phyloP scores from a whole-genome alignment of 2,113 vertebrate species.

The Haemorhous mexicanus region DNA sequence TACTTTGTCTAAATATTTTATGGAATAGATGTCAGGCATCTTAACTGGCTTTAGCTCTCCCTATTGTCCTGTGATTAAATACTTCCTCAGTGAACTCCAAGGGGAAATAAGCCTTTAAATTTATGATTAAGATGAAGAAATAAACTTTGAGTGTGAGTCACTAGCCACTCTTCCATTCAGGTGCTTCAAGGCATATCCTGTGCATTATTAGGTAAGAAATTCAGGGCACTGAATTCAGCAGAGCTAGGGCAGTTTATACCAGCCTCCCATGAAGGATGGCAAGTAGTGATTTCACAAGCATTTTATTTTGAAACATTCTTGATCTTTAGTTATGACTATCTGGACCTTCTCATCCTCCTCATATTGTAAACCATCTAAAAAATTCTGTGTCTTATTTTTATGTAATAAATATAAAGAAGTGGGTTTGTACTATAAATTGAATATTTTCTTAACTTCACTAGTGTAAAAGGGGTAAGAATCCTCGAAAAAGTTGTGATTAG shows the following conservation, averaged over 20 bases:
- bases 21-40: slow-evolving; percentile 36
- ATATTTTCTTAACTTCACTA: neutral
- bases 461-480: neutral
- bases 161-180: neutral
- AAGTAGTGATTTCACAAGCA: neutral
- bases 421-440: neutral
- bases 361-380: neutral
- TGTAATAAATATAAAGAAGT: neutral
- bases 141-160: neutral
- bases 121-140: slow-evolving; percentile 1
- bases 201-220: neutral
- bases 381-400: neutral
- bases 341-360: neutral
- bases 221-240: neutral
- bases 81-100: slow-evolving; percentile 19
- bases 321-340: neutral
- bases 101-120: slow-evolving; percentile 25
- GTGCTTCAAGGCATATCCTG: neutral
- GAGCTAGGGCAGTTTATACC: neutral
- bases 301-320: neutral
- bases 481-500: neutral
- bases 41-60: slow-evolving; percentile 17
- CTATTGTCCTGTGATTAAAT: slow-evolving; percentile 46
- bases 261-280: neutral
- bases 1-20: slow-evolving; percentile 61